Evolutionary conservation across 2,113 vertebrate genomes (phyloP).

Genomic region (Atrichornis clamosus): DNA sequence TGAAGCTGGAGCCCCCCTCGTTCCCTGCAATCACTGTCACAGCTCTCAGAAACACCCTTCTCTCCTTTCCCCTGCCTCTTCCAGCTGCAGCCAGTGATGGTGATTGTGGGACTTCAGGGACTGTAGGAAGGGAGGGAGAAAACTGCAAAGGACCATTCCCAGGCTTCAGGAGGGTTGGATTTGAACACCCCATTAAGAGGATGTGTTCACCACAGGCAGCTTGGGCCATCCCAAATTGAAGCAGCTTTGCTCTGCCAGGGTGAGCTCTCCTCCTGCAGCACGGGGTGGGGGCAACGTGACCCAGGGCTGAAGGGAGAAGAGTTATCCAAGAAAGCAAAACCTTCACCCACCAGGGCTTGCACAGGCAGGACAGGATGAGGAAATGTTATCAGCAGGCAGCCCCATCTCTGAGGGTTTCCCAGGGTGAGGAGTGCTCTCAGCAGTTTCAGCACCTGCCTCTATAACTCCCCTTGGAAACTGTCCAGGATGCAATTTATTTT

Average conservation of each 20-base stretch:
- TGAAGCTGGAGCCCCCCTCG: background rate
- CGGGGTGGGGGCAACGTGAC: fast-evolving
- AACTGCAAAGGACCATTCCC: background rate
- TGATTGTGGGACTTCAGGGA: background rate
- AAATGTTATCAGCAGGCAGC: background rate
- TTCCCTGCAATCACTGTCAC: background rate
- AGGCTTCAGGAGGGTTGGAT: background rate
- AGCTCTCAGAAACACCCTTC: background rate
- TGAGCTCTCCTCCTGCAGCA: background rate
- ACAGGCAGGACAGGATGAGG: background rate
- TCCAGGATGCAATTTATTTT: background rate
- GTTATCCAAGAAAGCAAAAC: background rate
- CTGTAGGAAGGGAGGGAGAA: background rate
- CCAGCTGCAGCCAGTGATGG: background rate
- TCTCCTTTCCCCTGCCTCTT: background rate
- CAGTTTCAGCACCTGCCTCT: background rate
- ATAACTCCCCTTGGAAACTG: background rate
- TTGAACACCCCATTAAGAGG: fast-evolving
- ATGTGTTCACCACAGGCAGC: background rate
- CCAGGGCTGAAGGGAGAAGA: background rate
- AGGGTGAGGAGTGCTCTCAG: background rate
- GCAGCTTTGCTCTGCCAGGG: background rate
- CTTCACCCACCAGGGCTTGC: background rate
- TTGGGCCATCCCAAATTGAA: background rate
- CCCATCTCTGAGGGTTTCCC: background rate